These are phyloP conservation scores for Escarpia spicata DNA, from an alignment of 2,888 invertebrate genomes.

Conservation along the genomic window DNA sequence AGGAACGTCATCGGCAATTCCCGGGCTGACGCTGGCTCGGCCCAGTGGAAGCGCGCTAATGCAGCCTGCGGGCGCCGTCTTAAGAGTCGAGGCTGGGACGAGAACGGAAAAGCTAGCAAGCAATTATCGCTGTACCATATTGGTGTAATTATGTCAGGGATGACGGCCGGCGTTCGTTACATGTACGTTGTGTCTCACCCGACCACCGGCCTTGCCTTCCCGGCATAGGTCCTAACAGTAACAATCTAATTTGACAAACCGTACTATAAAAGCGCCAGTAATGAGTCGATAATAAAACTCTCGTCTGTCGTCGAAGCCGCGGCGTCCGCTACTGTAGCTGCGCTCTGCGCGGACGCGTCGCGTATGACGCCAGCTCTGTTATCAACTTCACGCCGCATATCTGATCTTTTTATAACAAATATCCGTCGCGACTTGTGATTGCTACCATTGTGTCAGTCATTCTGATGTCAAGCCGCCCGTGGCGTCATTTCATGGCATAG, in stretches of 20 bases:
- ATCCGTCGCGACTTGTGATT: not conserved
- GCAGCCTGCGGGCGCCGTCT: not conserved
- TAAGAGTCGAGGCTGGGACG: not conserved
- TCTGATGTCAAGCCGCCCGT: not conserved
- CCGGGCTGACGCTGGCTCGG: not conserved
- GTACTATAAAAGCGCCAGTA: not conserved
- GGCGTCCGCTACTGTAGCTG: not conserved
- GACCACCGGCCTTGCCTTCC: not conserved
- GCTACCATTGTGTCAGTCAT: not conserved
- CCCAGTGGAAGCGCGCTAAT: not conserved
- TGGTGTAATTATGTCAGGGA: not conserved
- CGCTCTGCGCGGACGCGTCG: not conserved
- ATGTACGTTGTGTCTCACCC: not conserved
- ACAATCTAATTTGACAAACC: not conserved
- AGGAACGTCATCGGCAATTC: not conserved
- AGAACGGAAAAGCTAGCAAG: not conserved
- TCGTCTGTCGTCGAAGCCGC: not conserved
- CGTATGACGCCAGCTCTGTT: not conserved
- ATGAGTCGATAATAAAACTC: conserved; percentile 9
- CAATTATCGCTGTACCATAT: not conserved
- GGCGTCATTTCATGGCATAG: not conserved
- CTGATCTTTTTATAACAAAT: not conserved
- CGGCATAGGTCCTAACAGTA: not conserved
- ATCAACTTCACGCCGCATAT: not conserved
- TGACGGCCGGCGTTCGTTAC: not conserved